phyloP scores from a whole-genome alignment of 2,888 invertebrate genomes.

The Amorpha juglandis region DNA sequence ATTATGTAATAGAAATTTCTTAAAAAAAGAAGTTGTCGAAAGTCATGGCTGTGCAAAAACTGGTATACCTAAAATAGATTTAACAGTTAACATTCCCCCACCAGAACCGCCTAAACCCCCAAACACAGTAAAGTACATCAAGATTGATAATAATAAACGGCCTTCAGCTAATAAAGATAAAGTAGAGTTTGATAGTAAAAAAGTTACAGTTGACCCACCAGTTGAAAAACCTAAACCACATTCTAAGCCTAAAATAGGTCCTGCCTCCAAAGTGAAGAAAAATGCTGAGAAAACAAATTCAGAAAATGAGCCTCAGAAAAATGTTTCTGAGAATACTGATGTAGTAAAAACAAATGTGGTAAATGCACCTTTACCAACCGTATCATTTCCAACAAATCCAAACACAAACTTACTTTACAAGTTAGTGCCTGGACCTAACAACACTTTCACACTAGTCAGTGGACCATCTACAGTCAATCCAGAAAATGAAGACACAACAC shows the following conservation, averaged over 20 bases:
- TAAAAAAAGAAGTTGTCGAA: conserved; percentile 70
- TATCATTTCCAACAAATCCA: conserved; percentile 58
- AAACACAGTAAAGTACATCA: conserved; percentile 71
- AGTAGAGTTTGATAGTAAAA: neutral
- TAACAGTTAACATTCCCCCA: conserved; percentile 48
- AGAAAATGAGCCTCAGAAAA: conserved; percentile 29
- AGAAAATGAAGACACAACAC: conserved; percentile 26
- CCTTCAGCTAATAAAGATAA: conserved; percentile 14
- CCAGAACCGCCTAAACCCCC: conserved; percentile 64
- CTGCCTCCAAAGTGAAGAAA: conserved; percentile 69
- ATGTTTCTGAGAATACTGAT: neutral
- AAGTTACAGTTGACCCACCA: neutral
- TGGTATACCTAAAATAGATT: conserved; percentile 61
- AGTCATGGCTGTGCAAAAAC: conserved; percentile 75
- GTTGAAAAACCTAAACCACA: conserved; percentile 26
- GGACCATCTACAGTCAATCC: conserved; percentile 40
- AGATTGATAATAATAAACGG: conserved; percentile 43
- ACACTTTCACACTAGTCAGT: conserved; percentile 69
- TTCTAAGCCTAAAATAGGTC: conserved; percentile 66
- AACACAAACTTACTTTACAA: conserved; percentile 67
- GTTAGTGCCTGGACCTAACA: conserved; percentile 73
- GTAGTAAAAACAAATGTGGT: conserved; percentile 28
- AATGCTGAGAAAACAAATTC: conserved; percentile 28
- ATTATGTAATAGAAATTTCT: conserved; percentile 75
- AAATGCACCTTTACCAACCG: conserved; percentile 42